Evolutionary conservation across 2,113 vertebrate genomes (phyloP).

Genomic region (Phrynocephalus versicolor): DNA sequence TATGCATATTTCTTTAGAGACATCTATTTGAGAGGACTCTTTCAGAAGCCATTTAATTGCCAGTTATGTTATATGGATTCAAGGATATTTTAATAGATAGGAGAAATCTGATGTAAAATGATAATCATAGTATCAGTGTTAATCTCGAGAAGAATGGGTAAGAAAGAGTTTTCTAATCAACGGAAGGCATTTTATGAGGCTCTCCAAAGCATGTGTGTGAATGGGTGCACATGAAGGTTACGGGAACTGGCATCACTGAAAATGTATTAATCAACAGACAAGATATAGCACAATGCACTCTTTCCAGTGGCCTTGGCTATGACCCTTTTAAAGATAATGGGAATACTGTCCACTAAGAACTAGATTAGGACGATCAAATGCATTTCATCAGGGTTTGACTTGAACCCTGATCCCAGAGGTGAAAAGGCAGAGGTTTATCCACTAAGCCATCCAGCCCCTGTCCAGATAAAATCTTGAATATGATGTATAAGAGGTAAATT

Average conservation of each 20-base stretch:
- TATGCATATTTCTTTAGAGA: neutral
- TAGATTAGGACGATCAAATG: slow-evolving; percentile 74
- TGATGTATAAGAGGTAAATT: slow-evolving; percentile 71
- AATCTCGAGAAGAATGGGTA: slow-evolving; percentile 6
- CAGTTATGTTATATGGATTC: slow-evolving; percentile 11
- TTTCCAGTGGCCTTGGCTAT: slow-evolving; percentile 69
- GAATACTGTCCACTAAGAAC: slow-evolving; percentile 75
- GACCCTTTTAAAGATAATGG: slow-evolving; percentile 77
- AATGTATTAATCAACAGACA: slow-evolving; percentile 72
- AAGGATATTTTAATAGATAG: slow-evolving; percentile 11
- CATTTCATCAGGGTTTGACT: slow-evolving; percentile 75
- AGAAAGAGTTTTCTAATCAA: slow-evolving; percentile 24
- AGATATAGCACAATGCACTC: slow-evolving; percentile 68
- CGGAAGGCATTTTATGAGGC: slow-evolving; percentile 44
- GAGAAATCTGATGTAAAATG: slow-evolving; percentile 25
- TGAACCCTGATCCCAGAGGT: slow-evolving; percentile 73
- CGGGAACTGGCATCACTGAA: slow-evolving; percentile 62
- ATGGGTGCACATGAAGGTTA: slow-evolving; percentile 53
- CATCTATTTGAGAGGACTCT: neutral
- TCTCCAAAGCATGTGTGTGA: slow-evolving; percentile 49
- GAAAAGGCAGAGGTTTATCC: slow-evolving; percentile 75
- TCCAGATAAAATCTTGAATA: slow-evolving; percentile 72
- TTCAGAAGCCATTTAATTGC: neutral
- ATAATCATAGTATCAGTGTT: slow-evolving; percentile 17
- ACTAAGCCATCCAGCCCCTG: slow-evolving; percentile 68